Evolutionary conservation across 2,888 invertebrate species (phyloP), one percentile per base, ranked within the genome.

Genomic region (Steinernema scapterisci): DNA sequence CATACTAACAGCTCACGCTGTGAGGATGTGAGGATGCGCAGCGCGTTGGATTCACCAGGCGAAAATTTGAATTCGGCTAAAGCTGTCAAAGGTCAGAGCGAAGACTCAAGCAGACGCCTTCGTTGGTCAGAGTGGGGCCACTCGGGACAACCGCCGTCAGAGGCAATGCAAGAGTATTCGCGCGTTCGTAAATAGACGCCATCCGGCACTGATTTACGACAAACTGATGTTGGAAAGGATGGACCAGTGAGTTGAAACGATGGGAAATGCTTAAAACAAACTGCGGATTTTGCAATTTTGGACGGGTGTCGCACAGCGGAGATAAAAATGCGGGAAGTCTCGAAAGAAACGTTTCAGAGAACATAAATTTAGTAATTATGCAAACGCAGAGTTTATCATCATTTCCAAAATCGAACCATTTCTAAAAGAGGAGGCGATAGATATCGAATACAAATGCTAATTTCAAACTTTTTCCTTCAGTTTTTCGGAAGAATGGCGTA

Each of bases 181-280:
- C 63, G 63, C 63, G 63, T 63, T 63, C 63, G 63, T 63, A 63
- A 63, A 63, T 63, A 63, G 63, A 63, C 63, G 63, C 63, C 31
- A 63, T 63, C 63, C 63, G 63, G 63, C 27, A 63, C 63, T 63
- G 63, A 63, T 63, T 63, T 63, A 63, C 63, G 63, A 63, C 63
- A 63, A 63, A 63, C 63, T 31, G 63, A 27, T 63, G 63, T 25
- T 63, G 63, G 54, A 63, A 25, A 63, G 9, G 11, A 27, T 9
- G 16, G 3, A 1, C 27, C 63, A 63, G 27, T 31, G 38, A 13
- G 25, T 16, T 63, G 27, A 31, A 38, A 63, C 1, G 52, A 52
- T 27, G 31, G 1, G 31, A 25, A 19, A 25, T 13, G 16, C 63
- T 31, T 2, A 27, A 63, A 31, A 63, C 16, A 21, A n/a, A 38